These are phyloP conservation scores for Hormaphis cornu DNA, from an alignment of 1,140 invertebrate genomes.

Conservation along the genomic window DNA sequence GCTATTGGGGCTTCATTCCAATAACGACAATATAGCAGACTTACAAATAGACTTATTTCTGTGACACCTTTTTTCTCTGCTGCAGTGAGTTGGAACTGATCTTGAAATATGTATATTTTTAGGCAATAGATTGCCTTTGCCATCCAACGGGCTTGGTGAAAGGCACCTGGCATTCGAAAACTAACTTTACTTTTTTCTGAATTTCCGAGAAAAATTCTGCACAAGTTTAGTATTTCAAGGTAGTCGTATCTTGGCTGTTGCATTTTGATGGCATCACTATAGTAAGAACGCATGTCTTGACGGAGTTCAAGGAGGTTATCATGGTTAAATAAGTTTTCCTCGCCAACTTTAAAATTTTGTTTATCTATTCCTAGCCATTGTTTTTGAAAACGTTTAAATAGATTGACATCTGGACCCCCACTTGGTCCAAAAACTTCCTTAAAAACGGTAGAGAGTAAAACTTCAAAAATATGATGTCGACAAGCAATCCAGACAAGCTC, in stretches of 20 bases:
- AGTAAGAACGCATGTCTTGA: background rate
- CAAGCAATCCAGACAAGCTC: conserved; percentile 33
- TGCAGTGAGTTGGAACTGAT: background rate
- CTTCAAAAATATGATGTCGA: conserved; percentile 34
- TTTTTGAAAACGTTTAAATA: conserved; percentile 34
- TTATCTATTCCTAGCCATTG: conserved; percentile 29
- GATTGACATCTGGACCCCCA: conserved; percentile 24
- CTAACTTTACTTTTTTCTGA: background rate
- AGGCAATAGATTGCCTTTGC: conserved; percentile 32
- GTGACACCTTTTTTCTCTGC: conserved; percentile 16
- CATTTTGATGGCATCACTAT: background rate
- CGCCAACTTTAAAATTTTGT: background rate
- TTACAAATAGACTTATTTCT: conserved; percentile 33
- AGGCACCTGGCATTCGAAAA: conserved; percentile 10
- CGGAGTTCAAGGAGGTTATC: background rate
- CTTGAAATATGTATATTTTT: conserved; percentile 35
- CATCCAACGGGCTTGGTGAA: conserved; percentile 33
- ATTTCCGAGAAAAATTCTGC: conserved; percentile 28
- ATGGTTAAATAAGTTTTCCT: background rate
- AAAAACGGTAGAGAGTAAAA: conserved; percentile 28
- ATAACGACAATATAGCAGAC: background rate
- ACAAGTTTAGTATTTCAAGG: conserved; percentile 13
- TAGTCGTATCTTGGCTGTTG: conserved; percentile 26
- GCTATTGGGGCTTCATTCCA: background rate
- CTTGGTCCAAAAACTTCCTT: conserved; percentile 14